A percentile compares a stretch with the other conserved stretches of the same genome.
These are phyloP conservation scores for Hybognathus amarus DNA, from an alignment of 2,797 vertebrate species.

Conservation along the genomic window DNA sequence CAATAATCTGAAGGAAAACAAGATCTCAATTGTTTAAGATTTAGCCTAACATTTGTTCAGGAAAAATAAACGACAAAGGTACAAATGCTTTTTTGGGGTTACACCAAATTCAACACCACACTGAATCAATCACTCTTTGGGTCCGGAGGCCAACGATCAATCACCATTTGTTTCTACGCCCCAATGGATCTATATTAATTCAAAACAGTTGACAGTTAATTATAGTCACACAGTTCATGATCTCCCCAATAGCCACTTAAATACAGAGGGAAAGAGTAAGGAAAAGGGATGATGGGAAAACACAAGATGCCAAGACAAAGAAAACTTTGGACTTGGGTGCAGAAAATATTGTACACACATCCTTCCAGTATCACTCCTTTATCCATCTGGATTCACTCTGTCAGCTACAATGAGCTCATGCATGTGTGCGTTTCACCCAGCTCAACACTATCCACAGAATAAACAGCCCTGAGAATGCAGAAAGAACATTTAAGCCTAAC, in stretches of 20 bases:
- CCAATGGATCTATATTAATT: conserved; percentile 50
- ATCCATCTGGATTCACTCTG: conserved; percentile 62
- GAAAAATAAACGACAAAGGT: conserved; percentile 36
- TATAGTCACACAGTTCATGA: conserved; percentile 51
- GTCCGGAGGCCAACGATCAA: conserved; percentile 40
- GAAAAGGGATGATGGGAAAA: conserved; percentile 19
- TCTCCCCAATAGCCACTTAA: conserved; percentile 41
- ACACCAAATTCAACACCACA: conserved; percentile 33
- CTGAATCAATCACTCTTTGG: conserved; percentile 32
- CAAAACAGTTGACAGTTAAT: conserved; percentile 53
- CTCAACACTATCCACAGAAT: conserved; percentile 52
- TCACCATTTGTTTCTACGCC: conserved; percentile 52
- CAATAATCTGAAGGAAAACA: conserved; percentile 29
- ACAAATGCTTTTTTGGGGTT: conserved; percentile 23
- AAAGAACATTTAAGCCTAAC: conserved; percentile 59
- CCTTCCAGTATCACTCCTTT: conserved; percentile 45
- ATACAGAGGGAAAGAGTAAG: conserved; percentile 28
- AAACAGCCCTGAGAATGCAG: conserved; percentile 44
- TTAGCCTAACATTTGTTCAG: conserved; percentile 32
- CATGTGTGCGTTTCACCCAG: conserved; percentile 50
- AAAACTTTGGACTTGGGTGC: conserved; percentile 30
- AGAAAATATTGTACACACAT: conserved; percentile 47
- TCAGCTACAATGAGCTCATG: conserved; percentile 56
- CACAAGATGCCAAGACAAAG: conserved; percentile 47
- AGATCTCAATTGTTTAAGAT: conserved; percentile 35